Conservation (phyloP, 2,113 vertebrate species). For the Dasyurus viverrinus region DNA sequence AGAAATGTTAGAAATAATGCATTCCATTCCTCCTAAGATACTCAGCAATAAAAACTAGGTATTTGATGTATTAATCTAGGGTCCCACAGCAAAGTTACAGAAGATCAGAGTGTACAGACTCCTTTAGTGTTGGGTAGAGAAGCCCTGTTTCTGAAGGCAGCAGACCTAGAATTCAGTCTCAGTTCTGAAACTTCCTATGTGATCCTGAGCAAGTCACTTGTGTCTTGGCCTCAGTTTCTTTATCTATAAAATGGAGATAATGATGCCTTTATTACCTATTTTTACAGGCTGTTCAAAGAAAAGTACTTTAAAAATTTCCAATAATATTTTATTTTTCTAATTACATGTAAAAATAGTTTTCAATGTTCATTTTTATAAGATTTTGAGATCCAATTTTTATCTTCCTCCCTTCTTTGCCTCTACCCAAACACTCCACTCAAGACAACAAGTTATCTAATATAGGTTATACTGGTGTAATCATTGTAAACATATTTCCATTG, state of each 20-base stretch:
- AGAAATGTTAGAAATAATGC: neutral
- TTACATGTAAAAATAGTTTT: neutral
- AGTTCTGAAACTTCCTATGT: neutral
- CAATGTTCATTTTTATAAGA: neutral
- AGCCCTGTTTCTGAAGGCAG: neutral
- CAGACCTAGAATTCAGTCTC: neutral
- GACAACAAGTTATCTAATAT: neutral
- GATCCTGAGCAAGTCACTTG: neutral
- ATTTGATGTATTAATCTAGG: neutral
- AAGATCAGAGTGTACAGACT: neutral
- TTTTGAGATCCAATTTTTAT: neutral
- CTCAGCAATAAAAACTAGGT: neutral
- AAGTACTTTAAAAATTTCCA: neutral
- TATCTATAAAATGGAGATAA: neutral
- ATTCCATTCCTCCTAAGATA: neutral
- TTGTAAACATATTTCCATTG: neutral
- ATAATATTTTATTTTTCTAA: neutral
- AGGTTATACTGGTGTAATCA: neutral
- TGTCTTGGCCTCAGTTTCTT: neutral
- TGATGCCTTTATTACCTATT: neutral
- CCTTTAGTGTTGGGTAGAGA: neutral
- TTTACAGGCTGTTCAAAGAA: neutral
- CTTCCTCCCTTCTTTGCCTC: neutral
- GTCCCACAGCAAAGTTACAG: neutral
- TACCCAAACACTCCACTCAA: no score